phyloP scores from a whole-genome alignment of 2,888 invertebrate species.

The Palloptera scutellata region DNA sequence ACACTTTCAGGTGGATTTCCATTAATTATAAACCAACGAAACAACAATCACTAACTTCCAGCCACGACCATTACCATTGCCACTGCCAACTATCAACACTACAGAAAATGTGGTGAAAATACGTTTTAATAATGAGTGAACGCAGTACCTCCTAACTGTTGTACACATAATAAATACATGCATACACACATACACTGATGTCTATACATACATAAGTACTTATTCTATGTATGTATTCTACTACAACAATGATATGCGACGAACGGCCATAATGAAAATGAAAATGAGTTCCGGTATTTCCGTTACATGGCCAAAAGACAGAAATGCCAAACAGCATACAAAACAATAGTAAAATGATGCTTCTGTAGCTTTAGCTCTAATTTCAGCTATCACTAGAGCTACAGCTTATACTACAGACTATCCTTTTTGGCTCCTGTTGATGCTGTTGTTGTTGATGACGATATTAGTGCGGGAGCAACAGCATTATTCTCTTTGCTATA shows the following conservation, averaged over 20 bases:
- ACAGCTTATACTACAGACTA: no score
- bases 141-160: no score
- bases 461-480: no score
- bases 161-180: neutral
- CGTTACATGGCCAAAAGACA: neutral
- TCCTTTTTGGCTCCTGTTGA: neutral
- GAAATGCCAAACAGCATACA: neutral
- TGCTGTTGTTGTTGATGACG: slow-evolving; percentile 1
- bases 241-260: neutral
- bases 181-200: neutral
- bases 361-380: no score
- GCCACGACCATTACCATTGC: no score
- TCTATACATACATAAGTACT: neutral
- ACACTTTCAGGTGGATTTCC: slow-evolving; percentile 2
- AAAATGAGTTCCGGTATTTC: slow-evolving; percentile 20
- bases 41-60: no score
- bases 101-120: slow-evolving; percentile 2
- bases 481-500: neutral
- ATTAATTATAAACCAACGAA: no score
- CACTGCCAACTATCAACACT: neutral
- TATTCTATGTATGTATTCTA: no score
- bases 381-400: no score
- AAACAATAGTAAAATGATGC: no score
- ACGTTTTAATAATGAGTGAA: neutral
- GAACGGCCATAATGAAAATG: slow-evolving; percentile 18